Evolutionary conservation across 2,888 invertebrate species (phyloP).

Genomic region (Protula sp.): DNA sequence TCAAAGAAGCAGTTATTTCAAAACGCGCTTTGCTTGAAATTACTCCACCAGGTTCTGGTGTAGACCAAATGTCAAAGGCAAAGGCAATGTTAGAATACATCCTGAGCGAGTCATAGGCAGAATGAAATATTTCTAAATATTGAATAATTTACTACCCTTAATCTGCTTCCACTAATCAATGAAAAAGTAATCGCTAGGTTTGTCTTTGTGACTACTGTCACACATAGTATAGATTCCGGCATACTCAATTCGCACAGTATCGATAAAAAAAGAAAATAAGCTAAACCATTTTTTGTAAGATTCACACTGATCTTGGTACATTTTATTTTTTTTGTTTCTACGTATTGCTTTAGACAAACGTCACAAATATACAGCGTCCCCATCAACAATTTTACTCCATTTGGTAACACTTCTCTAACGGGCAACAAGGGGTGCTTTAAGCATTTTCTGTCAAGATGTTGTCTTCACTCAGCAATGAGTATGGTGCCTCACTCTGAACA

Average conservation of each 20-base stretch:
- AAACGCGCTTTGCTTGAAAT: too few relatives aligned
- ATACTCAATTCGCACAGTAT: too few relatives aligned
- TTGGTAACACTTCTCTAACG: background rate
- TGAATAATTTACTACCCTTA: conserved; percentile 19
- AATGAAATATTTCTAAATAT: conserved; percentile 23
- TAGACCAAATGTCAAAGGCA: conserved; percentile 17
- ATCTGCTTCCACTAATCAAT: conserved; percentile 19
- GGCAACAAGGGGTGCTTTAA: too few relatives aligned
- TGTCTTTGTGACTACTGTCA: conserved; percentile 17
- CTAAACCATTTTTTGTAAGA: background rate
- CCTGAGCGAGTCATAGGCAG: conserved; percentile 25
- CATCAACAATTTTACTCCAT: background rate
- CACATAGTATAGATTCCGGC: conserved; percentile 16
- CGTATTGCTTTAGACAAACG: background rate
- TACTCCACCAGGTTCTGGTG: conserved; percentile 17
- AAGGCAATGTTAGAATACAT: conserved; percentile 24
- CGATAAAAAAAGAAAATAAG: too few relatives aligned
- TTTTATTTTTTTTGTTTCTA: background rate
- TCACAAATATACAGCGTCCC: background rate
- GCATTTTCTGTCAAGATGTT: too few relatives aligned
- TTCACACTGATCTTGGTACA: background rate
- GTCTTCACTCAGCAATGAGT: too few relatives aligned
- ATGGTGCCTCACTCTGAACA: too few relatives aligned
- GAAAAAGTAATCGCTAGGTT: conserved; percentile 19
- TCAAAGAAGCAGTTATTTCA: conserved; percentile 15